Conservation (phyloP, 2,113 vertebrate species). For the Isurus oxyrinchus region DNA sequence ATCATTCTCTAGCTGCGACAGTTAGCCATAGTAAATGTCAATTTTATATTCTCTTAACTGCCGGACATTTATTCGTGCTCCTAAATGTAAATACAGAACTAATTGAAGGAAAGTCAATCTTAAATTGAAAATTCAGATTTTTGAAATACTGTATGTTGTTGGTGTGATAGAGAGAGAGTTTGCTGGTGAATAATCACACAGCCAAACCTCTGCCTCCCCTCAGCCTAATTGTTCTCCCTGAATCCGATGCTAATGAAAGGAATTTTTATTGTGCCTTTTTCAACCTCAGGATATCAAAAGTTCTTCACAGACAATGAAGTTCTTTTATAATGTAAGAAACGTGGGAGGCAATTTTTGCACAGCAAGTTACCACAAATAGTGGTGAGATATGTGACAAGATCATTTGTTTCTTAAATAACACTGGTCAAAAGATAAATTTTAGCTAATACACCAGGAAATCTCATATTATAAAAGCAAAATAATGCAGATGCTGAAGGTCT, state of each 20-base stretch:
- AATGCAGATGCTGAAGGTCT: too few species aligned
- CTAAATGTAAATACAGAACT: background rate
- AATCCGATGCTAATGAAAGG: background rate
- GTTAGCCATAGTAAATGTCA: background rate
- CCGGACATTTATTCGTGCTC: background rate
- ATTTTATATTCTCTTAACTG: background rate
- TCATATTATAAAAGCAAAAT: too few species aligned
- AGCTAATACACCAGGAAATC: too few species aligned
- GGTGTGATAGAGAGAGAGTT: background rate
- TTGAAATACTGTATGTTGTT: background rate
- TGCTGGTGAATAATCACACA: background rate
- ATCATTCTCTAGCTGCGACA: background rate
- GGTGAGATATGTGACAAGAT: background rate
- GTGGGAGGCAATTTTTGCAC: background rate
- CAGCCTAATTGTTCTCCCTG: background rate
- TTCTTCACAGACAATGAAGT: background rate
- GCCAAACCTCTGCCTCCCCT: background rate
- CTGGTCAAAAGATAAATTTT: too few species aligned
- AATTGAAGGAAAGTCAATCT: background rate
- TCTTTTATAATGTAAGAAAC: background rate
- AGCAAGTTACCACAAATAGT: background rate
- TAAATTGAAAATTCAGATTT: background rate
- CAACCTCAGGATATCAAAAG: background rate
- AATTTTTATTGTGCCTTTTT: background rate
- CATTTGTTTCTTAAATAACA: background rate